phyloP scores from a whole-genome alignment of 2,888 invertebrate species.

The Ceratothoa steindachneri region DNA sequence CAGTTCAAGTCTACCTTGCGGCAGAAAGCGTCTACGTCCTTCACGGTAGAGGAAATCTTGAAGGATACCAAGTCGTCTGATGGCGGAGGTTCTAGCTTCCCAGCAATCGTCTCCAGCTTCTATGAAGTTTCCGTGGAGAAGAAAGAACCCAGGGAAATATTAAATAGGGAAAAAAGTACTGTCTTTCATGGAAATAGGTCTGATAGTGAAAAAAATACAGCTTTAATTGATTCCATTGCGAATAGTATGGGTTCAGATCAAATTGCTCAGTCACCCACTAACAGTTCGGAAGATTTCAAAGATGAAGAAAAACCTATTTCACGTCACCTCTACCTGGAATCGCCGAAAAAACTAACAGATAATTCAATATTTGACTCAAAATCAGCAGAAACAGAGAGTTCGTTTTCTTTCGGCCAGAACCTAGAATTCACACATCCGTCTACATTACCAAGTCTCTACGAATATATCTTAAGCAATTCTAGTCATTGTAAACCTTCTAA shows the following conservation, averaged over 20 bases:
- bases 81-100: not conserved
- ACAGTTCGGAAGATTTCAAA: not conserved
- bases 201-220: not conserved
- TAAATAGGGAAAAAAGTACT: not conserved
- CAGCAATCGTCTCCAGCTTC: not conserved
- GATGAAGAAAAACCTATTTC: not conserved
- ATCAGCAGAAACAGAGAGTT: not conserved
- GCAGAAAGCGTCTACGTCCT: constrained; percentile 10
- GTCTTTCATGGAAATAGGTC: not conserved
- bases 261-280: not conserved
- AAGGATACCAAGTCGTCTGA: constrained; percentile 31
- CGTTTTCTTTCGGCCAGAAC: not conserved
- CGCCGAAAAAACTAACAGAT: not conserved
- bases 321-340: not conserved
- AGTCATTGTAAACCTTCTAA: not conserved
- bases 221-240: not conserved
- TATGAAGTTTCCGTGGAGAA: not conserved
- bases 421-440: not conserved
- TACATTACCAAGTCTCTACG: not conserved
- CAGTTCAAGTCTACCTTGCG: not conserved
- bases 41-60: constrained; percentile 46
- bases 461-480: not conserved
- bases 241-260: not conserved
- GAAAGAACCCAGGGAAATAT: not conserved
- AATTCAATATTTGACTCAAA: not conserved